A percentile compares a stretch with the other conserved stretches of the same genome.
Conservation (phyloP, 2,113 vertebrate species). For the Cyprinodon variegatus region DNA sequence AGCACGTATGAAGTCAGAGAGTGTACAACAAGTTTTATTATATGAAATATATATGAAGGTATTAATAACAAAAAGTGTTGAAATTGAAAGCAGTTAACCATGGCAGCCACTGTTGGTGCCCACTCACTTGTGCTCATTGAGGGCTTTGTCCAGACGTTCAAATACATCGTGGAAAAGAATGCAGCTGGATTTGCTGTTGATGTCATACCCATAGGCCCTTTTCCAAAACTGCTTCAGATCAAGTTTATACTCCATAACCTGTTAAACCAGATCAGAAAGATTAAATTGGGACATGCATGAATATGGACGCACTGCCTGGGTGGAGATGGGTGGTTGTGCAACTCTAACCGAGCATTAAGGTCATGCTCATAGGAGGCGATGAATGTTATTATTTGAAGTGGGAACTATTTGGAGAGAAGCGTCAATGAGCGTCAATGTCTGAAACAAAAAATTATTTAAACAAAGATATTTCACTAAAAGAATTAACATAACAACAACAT, state of each 20-base stretch:
- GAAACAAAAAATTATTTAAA: too few relatives aligned
- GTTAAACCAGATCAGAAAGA: conserved; percentile 5
- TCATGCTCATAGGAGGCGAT: too few relatives aligned
- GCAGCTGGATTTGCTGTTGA: conserved; percentile 94
- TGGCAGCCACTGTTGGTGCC: not conserved
- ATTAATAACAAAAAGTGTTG: not conserved
- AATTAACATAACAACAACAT: not conserved
- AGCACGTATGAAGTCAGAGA: not conserved
- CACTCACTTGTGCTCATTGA: conserved; percentile 83
- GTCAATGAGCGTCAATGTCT: too few relatives aligned
- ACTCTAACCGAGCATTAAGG: too few relatives aligned
- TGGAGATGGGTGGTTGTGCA: not conserved
- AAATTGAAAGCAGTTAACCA: not conserved
- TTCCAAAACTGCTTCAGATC: conserved; percentile 98
- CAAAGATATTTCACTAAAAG: not conserved
- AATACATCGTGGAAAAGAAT: conserved; percentile 92
- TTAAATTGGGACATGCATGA: not conserved
- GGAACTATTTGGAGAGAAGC: not conserved
- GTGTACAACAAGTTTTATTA: too few relatives aligned
- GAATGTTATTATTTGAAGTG: not conserved
- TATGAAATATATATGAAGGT: too few relatives aligned
- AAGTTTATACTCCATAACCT: conserved; percentile 93
- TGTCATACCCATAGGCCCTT: conserved; percentile 89
- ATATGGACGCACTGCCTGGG: not conserved
- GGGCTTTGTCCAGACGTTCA: conserved; percentile 83